Evolutionary conservation across 1,140 invertebrate genomes (phyloP), one percentile per base, ranked within the genome.

Genomic region (Maniola jurtina): DNA sequence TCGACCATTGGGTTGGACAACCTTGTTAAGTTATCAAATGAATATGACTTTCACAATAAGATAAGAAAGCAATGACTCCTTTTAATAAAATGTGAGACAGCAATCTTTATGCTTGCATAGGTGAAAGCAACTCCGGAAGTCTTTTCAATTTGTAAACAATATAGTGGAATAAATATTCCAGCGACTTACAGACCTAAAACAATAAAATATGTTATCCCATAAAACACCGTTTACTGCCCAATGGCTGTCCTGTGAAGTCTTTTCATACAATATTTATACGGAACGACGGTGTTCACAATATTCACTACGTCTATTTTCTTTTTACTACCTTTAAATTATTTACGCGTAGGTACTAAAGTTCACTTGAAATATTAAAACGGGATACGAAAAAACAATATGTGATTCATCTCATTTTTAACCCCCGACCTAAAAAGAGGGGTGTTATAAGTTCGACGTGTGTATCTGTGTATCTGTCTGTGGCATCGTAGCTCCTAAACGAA

Each of bases 231-330:
- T 86, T 82, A 84, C 78, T 71, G 76, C 81, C 77, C 81, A 75
- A 80, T 80, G 73, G 76, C 71, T 80, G 79, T 79, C 75, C 72
- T 75, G 70, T 70, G 69, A 67, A 79, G 72, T 76, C 75, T 76
- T 72, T 83, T 86, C 80, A 85, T 86, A 81, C 81, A 86, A 86
- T 86, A 86, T 86, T 86, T 83, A 84, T 82, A 67, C 72, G 77
- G 64, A 65, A 45, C 65, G 62, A 66, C 64, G 63, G 59, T 60
- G 50, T 64, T 67, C 68, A 61, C 70, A 70, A 68, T 68, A 66
- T 73, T 62, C 71, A 52, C 70, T 61, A 58, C 61, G 60, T 54
- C 75, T 75, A 71, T 75, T 78, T 75, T 73, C 70, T 76, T 81
- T 75, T 73, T 75, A 77, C 71, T 76, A 68, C 76, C 73, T 71